Conservation (phyloP, 2,797 vertebrate species). For the Masticophis lateralis region DNA sequence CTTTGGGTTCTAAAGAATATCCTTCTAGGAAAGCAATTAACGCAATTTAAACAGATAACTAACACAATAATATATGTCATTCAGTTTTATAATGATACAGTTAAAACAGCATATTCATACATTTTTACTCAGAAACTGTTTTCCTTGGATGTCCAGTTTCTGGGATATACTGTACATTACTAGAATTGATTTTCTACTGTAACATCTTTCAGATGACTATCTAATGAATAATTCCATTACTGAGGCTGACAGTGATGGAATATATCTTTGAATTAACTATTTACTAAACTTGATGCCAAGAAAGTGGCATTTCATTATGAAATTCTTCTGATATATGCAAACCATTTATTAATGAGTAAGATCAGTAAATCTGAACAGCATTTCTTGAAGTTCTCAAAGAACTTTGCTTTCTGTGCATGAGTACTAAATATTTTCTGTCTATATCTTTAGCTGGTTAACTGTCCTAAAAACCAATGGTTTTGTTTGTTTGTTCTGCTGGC, state of each 20-base stretch:
- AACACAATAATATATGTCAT: background rate
- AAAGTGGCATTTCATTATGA: background rate
- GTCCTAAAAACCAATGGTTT: background rate
- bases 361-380: background rate
- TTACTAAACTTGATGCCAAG: background rate
- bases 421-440: background rate
- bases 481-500: background rate
- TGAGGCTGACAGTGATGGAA: background rate
- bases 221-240: slow-evolving; percentile 13
- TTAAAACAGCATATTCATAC: background rate
- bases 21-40: background rate
- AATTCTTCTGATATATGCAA: background rate
- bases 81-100: background rate
- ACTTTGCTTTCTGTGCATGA: background rate
- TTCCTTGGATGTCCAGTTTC: background rate
- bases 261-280: background rate
- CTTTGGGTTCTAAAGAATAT: background rate
- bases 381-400: background rate
- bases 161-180: background rate
- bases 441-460: background rate
- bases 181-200: background rate
- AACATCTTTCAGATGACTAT: background rate
- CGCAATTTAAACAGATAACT: background rate
- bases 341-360: background rate
- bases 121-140: background rate